Evolutionary conservation across 2,888 invertebrate species (phyloP).

Genomic region (Cephonodes hylas): DNA sequence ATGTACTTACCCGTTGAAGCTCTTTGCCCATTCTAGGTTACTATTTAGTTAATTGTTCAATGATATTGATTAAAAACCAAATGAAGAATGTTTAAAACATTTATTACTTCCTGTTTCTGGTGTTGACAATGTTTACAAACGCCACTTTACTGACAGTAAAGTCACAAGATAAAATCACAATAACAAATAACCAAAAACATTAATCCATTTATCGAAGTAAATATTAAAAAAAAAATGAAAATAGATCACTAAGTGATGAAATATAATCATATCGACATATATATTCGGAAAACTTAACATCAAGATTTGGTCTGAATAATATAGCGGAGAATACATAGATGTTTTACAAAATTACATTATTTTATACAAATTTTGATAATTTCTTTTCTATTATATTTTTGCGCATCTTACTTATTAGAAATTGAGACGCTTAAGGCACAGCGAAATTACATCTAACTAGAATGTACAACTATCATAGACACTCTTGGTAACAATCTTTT

Average conservation of each 20-base stretch:
- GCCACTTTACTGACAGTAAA: conserved; percentile 50
- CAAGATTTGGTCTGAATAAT: conserved; percentile 48
- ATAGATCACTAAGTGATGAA: conserved; percentile 15
- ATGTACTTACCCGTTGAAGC: too few species aligned
- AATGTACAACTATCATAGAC: conserved; percentile 61
- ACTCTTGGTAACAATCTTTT: conserved; percentile 71
- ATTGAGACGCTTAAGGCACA: conserved; percentile 81
- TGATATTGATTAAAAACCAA: background rate
- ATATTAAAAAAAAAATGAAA: conserved; percentile 18
- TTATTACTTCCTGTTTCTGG: conserved; percentile 60
- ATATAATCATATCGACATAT: conserved; percentile 27
- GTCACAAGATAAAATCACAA: conserved; percentile 39
- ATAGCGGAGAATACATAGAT: conserved; percentile 58
- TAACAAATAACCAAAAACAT: conserved; percentile 37
- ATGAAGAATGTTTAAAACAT: conserved; percentile 64
- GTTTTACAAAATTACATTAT: conserved; percentile 64
- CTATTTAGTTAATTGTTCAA: too few species aligned
- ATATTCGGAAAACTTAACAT: conserved; percentile 29
- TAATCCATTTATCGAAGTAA: conserved; percentile 21
- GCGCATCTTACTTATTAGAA: conserved; percentile 69
- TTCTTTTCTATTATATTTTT: conserved; percentile 51
- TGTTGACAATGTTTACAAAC: conserved; percentile 53
- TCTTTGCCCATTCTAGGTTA: background rate
- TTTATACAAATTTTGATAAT: conserved; percentile 62
- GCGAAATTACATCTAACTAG: conserved; percentile 75